A percentile compares a stretch with the other conserved stretches of the same genome.
Conservation (phyloP, 2,797 vertebrate species). For the Nyctalus aviator region DNA sequence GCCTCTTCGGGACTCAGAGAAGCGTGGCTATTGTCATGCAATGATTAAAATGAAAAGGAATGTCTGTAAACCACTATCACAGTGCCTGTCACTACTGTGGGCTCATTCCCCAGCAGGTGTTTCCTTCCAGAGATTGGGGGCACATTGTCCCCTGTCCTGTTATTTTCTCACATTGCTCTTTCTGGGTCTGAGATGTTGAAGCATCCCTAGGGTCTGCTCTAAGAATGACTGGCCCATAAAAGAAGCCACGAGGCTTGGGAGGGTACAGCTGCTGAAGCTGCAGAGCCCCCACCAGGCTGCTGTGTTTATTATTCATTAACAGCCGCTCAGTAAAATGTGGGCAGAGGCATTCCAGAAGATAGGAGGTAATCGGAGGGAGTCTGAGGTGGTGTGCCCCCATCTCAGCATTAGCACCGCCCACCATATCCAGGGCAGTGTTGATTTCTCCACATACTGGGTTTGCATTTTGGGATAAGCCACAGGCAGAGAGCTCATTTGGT, state of each 20-base stretch:
- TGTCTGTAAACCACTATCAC: not conserved
- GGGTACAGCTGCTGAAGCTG: not conserved
- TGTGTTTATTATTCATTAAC: not conserved
- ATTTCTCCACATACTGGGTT: constrained; percentile 47
- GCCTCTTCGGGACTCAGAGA: not conserved
- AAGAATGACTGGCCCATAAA: not conserved
- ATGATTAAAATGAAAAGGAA: not conserved
- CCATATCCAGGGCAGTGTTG: not conserved
- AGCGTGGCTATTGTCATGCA: not conserved
- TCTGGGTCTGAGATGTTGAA: not conserved
- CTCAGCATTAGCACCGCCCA: not conserved
- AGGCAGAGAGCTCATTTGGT: not conserved
- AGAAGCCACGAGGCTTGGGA: constrained; percentile 7
- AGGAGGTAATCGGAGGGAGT: not conserved
- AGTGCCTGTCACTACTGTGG: not conserved
- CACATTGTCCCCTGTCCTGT: not conserved
- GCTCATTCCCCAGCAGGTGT: not conserved
- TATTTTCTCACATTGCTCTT: constrained; percentile 9
- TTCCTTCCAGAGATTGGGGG: constrained; percentile 19
- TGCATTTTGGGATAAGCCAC: constrained; percentile 33
- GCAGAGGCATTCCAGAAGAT: constrained; percentile 46
- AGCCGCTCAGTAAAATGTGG: constrained; percentile 26
- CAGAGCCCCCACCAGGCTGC: not conserved
- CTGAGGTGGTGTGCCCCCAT: not conserved
- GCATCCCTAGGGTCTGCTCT: not conserved